Conservation (phyloP, 2,113 vertebrate genomes). For the Dasyprocta punctata region DNA sequence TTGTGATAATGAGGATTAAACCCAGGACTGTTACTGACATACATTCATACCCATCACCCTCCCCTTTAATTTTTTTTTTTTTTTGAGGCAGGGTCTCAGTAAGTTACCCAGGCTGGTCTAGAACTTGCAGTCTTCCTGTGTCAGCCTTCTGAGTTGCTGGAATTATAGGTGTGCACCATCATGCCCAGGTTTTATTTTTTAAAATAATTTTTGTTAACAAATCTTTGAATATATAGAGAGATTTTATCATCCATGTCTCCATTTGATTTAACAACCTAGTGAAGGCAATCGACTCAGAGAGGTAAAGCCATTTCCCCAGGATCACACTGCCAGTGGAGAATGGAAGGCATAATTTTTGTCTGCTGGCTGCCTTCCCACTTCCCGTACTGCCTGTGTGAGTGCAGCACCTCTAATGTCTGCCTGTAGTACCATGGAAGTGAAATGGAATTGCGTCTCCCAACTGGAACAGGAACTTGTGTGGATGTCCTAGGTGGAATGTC, state of each 20-base stretch:
- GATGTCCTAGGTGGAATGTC: background rate
- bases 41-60: background rate
- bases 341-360: background rate
- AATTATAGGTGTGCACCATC: background rate
- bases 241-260: background rate
- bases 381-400: background rate
- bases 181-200: background rate
- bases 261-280: background rate
- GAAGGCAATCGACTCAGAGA: background rate
- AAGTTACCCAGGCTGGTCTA: background rate
- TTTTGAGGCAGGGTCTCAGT: background rate
- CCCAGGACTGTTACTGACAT: background rate
- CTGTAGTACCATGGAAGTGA: background rate
- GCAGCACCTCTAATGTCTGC: rapidly evolving
- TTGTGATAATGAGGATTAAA: background rate
- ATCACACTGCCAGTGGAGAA: background rate
- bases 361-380: no score
- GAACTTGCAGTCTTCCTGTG: background rate
- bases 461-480: background rate
- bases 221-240: background rate
- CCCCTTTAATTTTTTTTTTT: background rate
- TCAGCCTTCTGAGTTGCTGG: background rate
- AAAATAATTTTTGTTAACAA: background rate
- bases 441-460: background rate
- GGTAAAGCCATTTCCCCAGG: background rate